Evolutionary conservation across 2,113 vertebrate species (phyloP), one percentile per base, ranked within the genome.

Genomic region (Neomonachus schauinslandi): DNA sequence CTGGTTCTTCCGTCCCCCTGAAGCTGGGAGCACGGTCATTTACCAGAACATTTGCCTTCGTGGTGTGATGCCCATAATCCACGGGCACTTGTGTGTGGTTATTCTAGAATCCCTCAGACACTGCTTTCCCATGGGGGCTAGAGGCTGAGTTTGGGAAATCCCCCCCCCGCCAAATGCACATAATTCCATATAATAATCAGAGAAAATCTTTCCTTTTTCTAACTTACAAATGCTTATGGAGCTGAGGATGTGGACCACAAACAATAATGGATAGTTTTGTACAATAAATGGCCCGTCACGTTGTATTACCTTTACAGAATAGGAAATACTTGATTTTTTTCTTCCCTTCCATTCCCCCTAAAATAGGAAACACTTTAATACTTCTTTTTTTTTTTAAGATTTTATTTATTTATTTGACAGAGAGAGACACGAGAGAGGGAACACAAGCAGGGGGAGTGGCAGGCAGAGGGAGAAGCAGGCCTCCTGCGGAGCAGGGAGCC

Each of bases 41-140:
- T 49, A 77, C 42, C 1, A 3, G 26, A 46, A 77, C 61, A 63
- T 13, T 36, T 0, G 3, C 46, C 15, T 26, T 59, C 0, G 0
- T 26, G 39, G 39, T 28, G 3, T 21, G 51, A n/a, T 16, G 49
- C 49, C 19, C 22, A 49, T 2, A 33, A 33, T 42, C 39, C 36
- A 15, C 2, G 11, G 79, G 57, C 33, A 46, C 65, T 46, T 4
- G 0, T 19, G 69, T 13, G 51, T 22, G 9, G n/a, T 15, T 80
- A 36, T 33, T 49, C 61, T 65, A 24, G 5, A 21, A 16, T 42
- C n/a, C n/a, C 49, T 72, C 49, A 49, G 63, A 55, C 9, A 33
- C 3, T 21, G 81, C 59, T 81, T 67, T n/a, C 1, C 26, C 4
- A 2, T 16, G 7, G 39, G 19, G 33, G 63, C 49, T 39, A 28